Conservation (phyloP, 2,797 vertebrate genomes). For the Carcharodon carcharias region DNA sequence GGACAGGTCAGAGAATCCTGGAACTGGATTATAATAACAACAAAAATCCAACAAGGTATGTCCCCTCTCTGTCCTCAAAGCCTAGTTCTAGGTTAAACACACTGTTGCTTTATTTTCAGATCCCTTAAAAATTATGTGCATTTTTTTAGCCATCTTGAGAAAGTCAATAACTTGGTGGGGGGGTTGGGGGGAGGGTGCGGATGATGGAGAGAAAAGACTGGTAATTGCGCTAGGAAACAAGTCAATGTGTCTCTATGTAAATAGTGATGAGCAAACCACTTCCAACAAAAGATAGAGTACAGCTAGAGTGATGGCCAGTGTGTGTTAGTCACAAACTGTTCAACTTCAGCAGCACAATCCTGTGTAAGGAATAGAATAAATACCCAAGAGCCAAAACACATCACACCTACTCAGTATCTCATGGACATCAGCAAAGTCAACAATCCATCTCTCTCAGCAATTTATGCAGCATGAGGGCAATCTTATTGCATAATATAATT, state of each 20-base stretch:
- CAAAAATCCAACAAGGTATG: not conserved
- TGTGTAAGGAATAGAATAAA: not conserved
- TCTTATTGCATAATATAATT: not conserved
- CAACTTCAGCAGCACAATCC: not conserved
- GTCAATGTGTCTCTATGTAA: not conserved
- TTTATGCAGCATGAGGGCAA: not conserved
- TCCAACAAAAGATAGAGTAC: not conserved
- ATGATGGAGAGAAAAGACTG: not conserved
- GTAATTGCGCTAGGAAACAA: not conserved
- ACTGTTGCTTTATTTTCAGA: not conserved
- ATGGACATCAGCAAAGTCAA: not conserved
- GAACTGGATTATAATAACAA: not conserved
- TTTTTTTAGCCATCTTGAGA: not conserved
- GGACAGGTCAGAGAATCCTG: not conserved
- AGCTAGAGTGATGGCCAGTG: not conserved
- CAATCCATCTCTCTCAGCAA: not conserved
- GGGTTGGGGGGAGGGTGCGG: no score
- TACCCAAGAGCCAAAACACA: not conserved
- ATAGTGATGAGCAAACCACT: not conserved
- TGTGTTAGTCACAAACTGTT: not conserved
- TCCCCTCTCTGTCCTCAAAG: not conserved
- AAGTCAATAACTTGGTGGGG: not conserved
- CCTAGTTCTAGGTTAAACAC: not conserved
- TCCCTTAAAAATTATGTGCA: not conserved
- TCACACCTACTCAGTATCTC: not conserved